These are phyloP conservation scores for Pseudolycoriella hygida DNA, from an alignment of 2,888 invertebrate genomes.

Conservation along the genomic window DNA sequence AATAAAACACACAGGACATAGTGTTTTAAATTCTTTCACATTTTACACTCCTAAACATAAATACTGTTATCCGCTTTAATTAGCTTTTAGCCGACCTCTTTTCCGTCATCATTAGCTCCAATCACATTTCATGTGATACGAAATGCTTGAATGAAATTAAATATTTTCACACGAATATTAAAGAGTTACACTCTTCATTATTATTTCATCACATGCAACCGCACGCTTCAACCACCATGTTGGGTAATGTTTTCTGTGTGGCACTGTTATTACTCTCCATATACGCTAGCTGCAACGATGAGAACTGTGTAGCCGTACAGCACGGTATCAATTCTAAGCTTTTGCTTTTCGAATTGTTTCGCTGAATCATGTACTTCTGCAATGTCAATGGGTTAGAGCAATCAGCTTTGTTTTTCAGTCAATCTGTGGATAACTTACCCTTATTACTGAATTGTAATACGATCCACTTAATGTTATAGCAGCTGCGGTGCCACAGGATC, in stretches of 20 bases:
- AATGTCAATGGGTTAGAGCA: slow-evolving; percentile 39
- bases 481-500: slow-evolving; percentile 56
- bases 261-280: slow-evolving; percentile 62
- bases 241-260: slow-evolving; percentile 61
- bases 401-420: not conserved
- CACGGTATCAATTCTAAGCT: slow-evolving; percentile 59
- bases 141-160: no score
- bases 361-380: not conserved
- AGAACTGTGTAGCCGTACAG: slow-evolving; percentile 71
- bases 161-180: no score
- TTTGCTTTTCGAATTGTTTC: slow-evolving; percentile 17
- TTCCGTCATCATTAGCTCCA: no score
- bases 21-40: no score
- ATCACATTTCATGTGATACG: no score
- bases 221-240: slow-evolving; percentile 84
- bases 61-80: no score
- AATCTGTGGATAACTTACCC: slow-evolving; percentile 42
- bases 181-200: no score
- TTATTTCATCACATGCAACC: slow-evolving; percentile 52
- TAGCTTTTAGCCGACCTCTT: no score
- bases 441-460: slow-evolving; percentile 55
- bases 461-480: slow-evolving; percentile 45
- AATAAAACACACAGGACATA: no score
- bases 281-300: slow-evolving; percentile 61
- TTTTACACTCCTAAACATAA: no score